Conservation (phyloP, 2,888 invertebrate species). For the Peribatodes rhomboidaria region DNA sequence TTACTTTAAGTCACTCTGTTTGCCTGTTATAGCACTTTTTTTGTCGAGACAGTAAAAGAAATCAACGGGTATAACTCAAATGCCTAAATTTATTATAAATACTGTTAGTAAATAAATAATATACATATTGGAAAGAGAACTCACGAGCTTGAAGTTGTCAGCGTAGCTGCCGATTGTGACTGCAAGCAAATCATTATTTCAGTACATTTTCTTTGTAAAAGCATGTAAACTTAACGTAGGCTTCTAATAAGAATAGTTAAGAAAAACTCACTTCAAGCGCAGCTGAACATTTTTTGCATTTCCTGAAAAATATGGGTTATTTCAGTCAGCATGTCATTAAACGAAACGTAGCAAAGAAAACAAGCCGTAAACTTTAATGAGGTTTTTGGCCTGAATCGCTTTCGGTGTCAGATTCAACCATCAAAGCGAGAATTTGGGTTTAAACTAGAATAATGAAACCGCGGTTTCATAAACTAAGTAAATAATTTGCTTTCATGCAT, state of each 20-base stretch:
- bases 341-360: conserved; percentile 42
- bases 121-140: background rate
- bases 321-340: conserved; percentile 30
- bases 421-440: conserved; percentile 27
- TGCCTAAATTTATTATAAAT: too few relatives aligned
- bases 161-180: conserved; percentile 26
- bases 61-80: too few relatives aligned
- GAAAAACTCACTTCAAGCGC: conserved; percentile 20
- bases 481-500: background rate
- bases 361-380: conserved; percentile 45
- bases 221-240: background rate
- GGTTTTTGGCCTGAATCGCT: conserved; percentile 33
- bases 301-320: conserved; percentile 26
- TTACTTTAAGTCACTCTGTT: too few relatives aligned
- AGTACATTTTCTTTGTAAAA: background rate
- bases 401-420: conserved; percentile 29
- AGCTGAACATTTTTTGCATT: conserved; percentile 16
- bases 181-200: conserved; percentile 18
- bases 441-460: background rate
- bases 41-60: too few relatives aligned
- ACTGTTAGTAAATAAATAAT: too few relatives aligned
- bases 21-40: too few relatives aligned
- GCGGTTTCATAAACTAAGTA: background rate
- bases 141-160: conserved; percentile 14
- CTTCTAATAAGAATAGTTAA: too few relatives aligned